These are phyloP conservation scores for Ptyas mucosa DNA, from an alignment of 2,113 vertebrate species.

Conservation along the genomic window DNA sequence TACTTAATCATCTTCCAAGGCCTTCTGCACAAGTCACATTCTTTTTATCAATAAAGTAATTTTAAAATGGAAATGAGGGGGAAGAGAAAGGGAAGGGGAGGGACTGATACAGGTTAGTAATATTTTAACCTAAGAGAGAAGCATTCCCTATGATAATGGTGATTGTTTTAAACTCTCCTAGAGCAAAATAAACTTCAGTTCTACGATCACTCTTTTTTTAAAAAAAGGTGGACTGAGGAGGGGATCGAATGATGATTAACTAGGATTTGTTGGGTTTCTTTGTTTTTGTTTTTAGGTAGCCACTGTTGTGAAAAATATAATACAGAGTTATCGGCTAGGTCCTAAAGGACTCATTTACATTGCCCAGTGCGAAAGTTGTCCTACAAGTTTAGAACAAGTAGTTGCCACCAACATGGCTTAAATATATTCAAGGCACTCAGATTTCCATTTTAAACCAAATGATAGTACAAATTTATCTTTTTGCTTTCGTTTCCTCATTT, in stretches of 20 bases:
- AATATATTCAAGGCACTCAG: conserved; percentile 97
- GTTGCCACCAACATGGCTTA: conserved; percentile 84
- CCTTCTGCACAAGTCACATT: conserved; percentile 66
- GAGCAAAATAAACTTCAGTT: conserved; percentile 66
- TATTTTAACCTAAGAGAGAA: conserved; percentile 2
- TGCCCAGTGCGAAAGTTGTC: conserved; percentile 69
- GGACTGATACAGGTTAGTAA: neutral
- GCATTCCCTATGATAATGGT: conserved; percentile 41
- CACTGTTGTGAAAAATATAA: conserved; percentile 72
- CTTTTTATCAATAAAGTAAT: conserved; percentile 49
- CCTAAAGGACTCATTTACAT: conserved; percentile 62
- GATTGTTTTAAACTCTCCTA: conserved; percentile 66
- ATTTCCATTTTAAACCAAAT: conserved; percentile 75
- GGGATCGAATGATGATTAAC: conserved; percentile 84
- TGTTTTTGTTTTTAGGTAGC: conserved; percentile 76
- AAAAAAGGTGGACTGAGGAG: conserved; percentile 60
- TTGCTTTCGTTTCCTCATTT: conserved; percentile 66
- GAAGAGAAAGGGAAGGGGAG: conserved; percentile 12
- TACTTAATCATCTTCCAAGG: conserved; percentile 64
- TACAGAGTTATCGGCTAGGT: conserved; percentile 60
- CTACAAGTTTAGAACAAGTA: conserved; percentile 83
- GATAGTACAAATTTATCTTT: conserved; percentile 84
- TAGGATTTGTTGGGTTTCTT: conserved; percentile 77
- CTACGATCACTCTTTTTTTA: conserved; percentile 75
- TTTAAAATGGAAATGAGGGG: neutral